Base-by-base conservation (phyloP, 2,797 vertebrate species). In the Podargus strigoides region DNA sequence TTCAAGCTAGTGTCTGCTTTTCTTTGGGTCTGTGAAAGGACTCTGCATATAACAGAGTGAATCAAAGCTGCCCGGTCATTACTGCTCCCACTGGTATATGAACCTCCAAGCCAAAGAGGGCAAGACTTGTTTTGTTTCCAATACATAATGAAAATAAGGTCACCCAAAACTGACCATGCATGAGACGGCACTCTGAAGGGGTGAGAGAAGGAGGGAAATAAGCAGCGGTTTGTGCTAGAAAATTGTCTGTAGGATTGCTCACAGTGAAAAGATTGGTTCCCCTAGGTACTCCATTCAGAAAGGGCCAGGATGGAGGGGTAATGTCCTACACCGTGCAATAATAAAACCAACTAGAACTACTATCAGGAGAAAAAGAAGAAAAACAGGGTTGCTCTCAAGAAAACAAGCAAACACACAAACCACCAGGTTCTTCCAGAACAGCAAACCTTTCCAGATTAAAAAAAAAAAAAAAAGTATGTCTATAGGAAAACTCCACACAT, bases 141-240 rank as follows among this genome's bases (percentile, higher is more conserved):
- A 12, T 63, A 26, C 10, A 8, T 63, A 76, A 53, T 13, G 30
- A 77, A 89, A 93, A 60, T 37, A 80, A 77, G 34, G n/a, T 77
- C 87, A 78, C 15, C 46, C 0, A 0, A 92, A 75, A 0, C 0
- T 37, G n/a, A 89, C 49, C 1, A 1, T 58, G 55, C 23, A 60
- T 64, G 53, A 93, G 32, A 64, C 32, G n/a, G 58, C 16, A 88
- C 8, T 80, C 58, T 46, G 73, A 81, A 17, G 32, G 4, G 2
- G 6, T 66, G 34, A 24, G 6, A 42, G 32, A 15, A 68, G 26
- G n/a, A 83, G 64, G 8, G 49, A 78, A 82, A 62, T 30, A 70
- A 16, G 10, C 36, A 58, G 17, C 32, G 46, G 52, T 86, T 52
- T 86, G 23, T 66, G 24, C 36, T 56, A 56, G 11, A 80, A 78